Conservation (phyloP, 2,888 invertebrate genomes). For the Nasonia oneida region DNA sequence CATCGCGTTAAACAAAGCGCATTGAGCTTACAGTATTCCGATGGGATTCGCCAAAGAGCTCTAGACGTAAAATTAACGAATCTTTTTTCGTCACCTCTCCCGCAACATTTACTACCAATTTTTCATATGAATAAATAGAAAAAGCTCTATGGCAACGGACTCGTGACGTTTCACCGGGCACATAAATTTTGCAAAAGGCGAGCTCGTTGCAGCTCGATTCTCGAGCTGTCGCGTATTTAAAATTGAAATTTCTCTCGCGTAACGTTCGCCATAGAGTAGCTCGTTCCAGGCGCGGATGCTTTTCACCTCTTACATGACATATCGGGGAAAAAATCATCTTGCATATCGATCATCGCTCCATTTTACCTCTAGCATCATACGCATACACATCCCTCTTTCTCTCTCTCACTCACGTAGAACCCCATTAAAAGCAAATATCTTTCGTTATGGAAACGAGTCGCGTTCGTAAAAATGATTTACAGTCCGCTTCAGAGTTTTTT, state of each 20-base stretch:
- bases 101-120: background rate
- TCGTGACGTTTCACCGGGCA: constrained; percentile 7
- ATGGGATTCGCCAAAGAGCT: background rate
- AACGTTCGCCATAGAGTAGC: background rate
- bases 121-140: constrained; percentile 13
- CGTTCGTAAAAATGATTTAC: constrained; percentile 53
- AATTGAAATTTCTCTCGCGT: constrained; percentile 47
- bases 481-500: constrained; percentile 29
- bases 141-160: background rate
- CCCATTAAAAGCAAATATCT: constrained; percentile 48
- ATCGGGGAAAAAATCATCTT: constrained; percentile 49
- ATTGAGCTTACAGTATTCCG: background rate
- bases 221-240: constrained; percentile 50
- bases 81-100: background rate
- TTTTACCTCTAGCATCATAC: background rate
- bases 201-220: constrained; percentile 25
- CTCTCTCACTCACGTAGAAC: background rate
- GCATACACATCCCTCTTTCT: background rate
- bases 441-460: constrained; percentile 38
- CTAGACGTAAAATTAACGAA: background rate
- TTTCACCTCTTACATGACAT: constrained; percentile 17
- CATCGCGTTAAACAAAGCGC: background rate
- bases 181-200: constrained; percentile 33
- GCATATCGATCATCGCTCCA: constrained; percentile 48
- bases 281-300: background rate